Conservation (phyloP, 1,140 invertebrate species). For the Steinernema feltiae region DNA sequence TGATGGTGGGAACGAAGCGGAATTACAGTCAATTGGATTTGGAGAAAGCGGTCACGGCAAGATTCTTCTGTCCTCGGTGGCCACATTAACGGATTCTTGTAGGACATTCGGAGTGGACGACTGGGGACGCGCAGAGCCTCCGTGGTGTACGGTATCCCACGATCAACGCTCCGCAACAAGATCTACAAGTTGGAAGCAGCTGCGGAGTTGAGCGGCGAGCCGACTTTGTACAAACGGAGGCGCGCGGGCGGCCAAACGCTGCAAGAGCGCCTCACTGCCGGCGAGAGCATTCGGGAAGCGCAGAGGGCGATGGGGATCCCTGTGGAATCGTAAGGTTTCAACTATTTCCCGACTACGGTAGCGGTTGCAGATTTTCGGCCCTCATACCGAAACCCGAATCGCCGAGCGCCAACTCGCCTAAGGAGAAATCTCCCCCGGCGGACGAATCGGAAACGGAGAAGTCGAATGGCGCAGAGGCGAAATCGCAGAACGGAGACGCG, state of each 20-base stretch:
- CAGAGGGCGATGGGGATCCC: not conserved
- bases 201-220: slow-evolving; percentile 60
- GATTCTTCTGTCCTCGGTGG: slow-evolving; percentile 19
- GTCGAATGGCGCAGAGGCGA: not conserved
- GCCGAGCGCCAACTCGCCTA: too few relatives aligned
- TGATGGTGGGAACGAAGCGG: slow-evolving; percentile 21
- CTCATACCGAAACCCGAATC: too few relatives aligned
- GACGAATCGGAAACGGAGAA: not conserved
- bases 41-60: slow-evolving; percentile 20
- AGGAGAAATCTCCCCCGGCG: too few relatives aligned
- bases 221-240: slow-evolving; percentile 19
- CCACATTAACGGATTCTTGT: slow-evolving; percentile 63
- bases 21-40: slow-evolving; percentile 36
- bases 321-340: not conserved
- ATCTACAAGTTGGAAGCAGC: slow-evolving; percentile 74
- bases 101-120: slow-evolving; percentile 83
- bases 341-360: not conserved
- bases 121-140: slow-evolving; percentile 82
- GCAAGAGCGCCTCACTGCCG: not conserved
- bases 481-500: slow-evolving; percentile 23
- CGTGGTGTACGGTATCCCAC: slow-evolving; percentile 85
- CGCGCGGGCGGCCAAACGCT: not conserved
- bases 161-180: slow-evolving; percentile 88
- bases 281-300: not conserved
- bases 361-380: not conserved